Percentiles rank a stretch among this genome's conserved stretches.
Conservation (phyloP, 1,140 invertebrate species). For the Oreohelix idahoensis region DNA sequence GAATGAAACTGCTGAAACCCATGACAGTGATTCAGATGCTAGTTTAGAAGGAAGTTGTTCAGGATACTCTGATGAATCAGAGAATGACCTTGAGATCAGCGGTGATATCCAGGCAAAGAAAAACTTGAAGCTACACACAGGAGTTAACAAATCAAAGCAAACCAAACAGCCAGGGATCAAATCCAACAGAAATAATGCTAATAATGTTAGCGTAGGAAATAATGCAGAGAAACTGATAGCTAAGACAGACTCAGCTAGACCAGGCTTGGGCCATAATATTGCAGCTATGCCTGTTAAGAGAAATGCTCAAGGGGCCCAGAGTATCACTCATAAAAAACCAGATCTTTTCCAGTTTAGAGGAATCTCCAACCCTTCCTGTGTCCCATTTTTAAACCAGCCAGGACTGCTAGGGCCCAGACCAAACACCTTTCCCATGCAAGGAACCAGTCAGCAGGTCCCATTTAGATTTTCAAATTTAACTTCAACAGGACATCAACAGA, state of each 20-base stretch:
- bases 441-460: neutral
- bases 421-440: neutral
- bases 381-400: neutral
- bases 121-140: neutral
- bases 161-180: neutral
- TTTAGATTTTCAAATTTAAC: slow-evolving; percentile 13
- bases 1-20: neutral
- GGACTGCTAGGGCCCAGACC: slow-evolving; percentile 3
- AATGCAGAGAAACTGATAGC: neutral
- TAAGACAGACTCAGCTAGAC: neutral
- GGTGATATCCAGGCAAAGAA: neutral
- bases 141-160: neutral
- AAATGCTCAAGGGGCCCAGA: neutral
- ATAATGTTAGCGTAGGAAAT: neutral
- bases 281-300: neutral
- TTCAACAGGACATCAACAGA: neutral
- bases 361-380: neutral
- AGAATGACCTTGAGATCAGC: neutral
- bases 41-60: slow-evolving; percentile 24
- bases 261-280: neutral
- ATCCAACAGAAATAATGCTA: neutral
- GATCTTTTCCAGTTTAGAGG: slow-evolving; percentile 14
- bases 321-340: neutral
- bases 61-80: neutral
- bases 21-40: neutral